Evolutionary conservation across 2,888 invertebrate genomes (phyloP).

Genomic region (Drosophila planitibia): DNA sequence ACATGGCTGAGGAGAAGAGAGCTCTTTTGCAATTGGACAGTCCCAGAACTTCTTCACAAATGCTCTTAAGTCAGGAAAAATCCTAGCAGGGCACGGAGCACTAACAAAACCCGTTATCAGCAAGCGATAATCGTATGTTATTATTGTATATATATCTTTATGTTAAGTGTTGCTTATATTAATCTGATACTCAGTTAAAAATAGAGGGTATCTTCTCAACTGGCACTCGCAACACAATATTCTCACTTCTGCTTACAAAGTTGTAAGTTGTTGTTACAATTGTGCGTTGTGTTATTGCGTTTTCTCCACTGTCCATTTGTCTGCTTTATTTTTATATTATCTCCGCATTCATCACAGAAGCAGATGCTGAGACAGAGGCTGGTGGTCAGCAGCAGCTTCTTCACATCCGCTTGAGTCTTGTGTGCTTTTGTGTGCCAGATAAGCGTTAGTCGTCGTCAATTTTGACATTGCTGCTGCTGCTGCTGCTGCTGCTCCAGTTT

Average conservation of each 20-base stretch:
- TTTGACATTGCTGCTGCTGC: constrained; percentile 26
- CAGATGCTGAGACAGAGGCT: constrained; percentile 10
- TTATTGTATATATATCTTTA: neutral
- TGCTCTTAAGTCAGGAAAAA: neutral
- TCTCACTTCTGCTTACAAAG: constrained; percentile 5
- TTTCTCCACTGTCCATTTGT: constrained; percentile 41
- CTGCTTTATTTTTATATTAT: constrained; percentile 60
- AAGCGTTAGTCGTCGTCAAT: constrained; percentile 37
- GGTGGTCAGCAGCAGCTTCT: constrained; percentile 23
- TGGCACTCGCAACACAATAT: neutral
- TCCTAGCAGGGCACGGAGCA: neutral
- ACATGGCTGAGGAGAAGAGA: neutral
- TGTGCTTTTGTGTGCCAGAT: constrained; percentile 47
- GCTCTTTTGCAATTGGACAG: neutral
- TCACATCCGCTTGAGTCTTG: constrained; percentile 28
- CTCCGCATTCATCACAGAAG: constrained; percentile 60
- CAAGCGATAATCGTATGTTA: neutral
- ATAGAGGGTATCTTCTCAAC: neutral
- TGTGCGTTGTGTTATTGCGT: constrained; percentile 17
- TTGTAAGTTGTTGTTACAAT: constrained; percentile 5
- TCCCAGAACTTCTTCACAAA: neutral
- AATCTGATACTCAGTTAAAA: neutral
- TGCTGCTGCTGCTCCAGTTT: constrained; percentile 28
- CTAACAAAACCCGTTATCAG: neutral
- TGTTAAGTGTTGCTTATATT: neutral